Evolutionary conservation across 1,140 invertebrate species (phyloP).

Genomic region (Heliothis virescens): DNA sequence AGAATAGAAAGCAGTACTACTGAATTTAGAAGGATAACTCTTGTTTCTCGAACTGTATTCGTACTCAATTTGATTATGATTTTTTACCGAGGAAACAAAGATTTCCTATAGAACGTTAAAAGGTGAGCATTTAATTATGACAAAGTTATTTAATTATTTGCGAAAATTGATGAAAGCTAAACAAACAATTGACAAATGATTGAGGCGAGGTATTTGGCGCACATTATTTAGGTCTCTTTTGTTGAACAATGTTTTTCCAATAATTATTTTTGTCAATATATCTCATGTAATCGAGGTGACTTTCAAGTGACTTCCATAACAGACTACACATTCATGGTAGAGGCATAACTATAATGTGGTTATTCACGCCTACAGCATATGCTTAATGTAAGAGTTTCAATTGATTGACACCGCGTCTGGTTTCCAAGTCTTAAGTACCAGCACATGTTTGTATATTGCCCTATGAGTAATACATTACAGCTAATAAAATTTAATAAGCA

Average conservation of each 20-base stretch:
- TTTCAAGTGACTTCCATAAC: slow-evolving; percentile 5
- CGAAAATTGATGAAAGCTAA: too few species aligned
- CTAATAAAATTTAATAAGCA: slow-evolving; percentile 74
- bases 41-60: not conserved
- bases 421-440: slow-evolving; percentile 70
- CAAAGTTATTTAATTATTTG: too few species aligned
- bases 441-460: slow-evolving; percentile 72
- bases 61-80: too few species aligned
- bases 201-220: too few species aligned
- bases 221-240: too few species aligned
- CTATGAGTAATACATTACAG: slow-evolving; percentile 73
- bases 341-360: slow-evolving; percentile 67
- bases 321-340: slow-evolving; percentile 54
- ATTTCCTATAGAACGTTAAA: too few species aligned
- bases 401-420: slow-evolving; percentile 81
- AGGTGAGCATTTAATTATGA: too few species aligned
- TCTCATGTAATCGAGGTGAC: not conserved
- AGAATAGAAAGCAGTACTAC: slow-evolving; percentile 54
- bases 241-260: too few species aligned
- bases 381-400: slow-evolving; percentile 80
- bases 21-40: not conserved
- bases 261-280: too few species aligned
- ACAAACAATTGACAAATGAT: too few species aligned
- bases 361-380: slow-evolving; percentile 78
- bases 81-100: not conserved